A percentile compares a stretch with the other conserved stretches of the same genome.
Evolutionary conservation across 2,113 vertebrate genomes (phyloP).

Genomic region (Poeciliopsis prolifica): DNA sequence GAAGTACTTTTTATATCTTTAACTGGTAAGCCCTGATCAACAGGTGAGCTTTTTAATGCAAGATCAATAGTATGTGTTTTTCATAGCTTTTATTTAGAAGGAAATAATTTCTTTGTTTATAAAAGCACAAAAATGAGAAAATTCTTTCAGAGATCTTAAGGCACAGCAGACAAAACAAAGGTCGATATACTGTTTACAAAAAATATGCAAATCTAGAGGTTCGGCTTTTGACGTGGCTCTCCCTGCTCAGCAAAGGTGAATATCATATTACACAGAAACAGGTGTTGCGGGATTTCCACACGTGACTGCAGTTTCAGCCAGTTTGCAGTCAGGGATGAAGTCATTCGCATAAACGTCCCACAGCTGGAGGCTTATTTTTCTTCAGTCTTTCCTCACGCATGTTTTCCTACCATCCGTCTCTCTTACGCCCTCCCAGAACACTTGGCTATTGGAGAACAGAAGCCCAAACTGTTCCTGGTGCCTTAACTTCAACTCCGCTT

Average conservation of each 20-base stretch:
- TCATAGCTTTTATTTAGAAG: neutral
- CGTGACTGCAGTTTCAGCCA: slow-evolving; percentile 11
- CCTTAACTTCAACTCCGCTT: slow-evolving; percentile 38
- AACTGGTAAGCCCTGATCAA: neutral
- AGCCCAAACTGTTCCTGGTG: slow-evolving; percentile 16
- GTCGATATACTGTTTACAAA: neutral
- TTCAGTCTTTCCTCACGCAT: neutral
- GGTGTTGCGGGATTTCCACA: neutral
- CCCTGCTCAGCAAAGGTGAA: neutral
- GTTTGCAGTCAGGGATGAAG: slow-evolving; percentile 60
- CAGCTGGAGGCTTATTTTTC: slow-evolving; percentile 44
- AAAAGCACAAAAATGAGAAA: neutral
- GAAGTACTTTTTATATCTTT: neutral
- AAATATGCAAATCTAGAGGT: neutral
- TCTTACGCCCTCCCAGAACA: neutral
- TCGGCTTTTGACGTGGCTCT: neutral
- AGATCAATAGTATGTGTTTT: neutral
- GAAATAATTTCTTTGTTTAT: neutral
- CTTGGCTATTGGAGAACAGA: slow-evolving; percentile 18
- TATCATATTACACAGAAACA: slow-evolving; percentile 3
- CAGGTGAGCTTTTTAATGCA: neutral
- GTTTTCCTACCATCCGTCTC: slow-evolving; percentile 38
- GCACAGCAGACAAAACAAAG: neutral
- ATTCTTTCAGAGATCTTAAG: neutral
- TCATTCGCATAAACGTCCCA: slow-evolving; percentile 49